A percentile compares a stretch with the other conserved stretches of the same genome.
Evolutionary conservation across 2,797 vertebrate species (phyloP).

Genomic region (Pangasius sanitwongsei): DNA sequence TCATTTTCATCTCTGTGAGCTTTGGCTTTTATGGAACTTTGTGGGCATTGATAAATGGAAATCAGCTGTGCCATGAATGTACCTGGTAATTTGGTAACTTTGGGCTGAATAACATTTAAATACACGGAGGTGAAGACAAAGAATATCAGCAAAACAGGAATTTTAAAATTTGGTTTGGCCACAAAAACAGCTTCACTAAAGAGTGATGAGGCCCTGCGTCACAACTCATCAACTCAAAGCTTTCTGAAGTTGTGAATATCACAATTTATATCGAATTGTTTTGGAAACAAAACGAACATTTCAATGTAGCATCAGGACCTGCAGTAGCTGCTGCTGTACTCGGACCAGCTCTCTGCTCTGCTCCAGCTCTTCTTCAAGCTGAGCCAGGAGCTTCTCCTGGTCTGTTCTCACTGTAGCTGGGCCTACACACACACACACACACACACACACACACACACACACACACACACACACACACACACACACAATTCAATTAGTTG

Average conservation of each 20-base stretch:
- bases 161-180: neutral
- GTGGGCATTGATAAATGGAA: neutral
- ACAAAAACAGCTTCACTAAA: neutral
- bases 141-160: neutral
- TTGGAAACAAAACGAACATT: neutral
- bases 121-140: neutral
- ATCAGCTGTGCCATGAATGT: neutral
- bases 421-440: constrained; percentile 42
- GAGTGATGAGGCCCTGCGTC: no score
- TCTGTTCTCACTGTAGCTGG: constrained; percentile 64
- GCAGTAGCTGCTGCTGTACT: constrained; percentile 76
- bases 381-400: constrained; percentile 78
- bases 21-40: neutral
- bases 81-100: neutral
- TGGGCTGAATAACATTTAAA: neutral
- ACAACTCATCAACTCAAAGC: neutral
- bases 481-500: neutral
- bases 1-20: neutral
- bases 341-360: constrained; percentile 73
- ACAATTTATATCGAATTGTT: neutral
- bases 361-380: constrained; percentile 72
- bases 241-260: neutral
- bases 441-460: constrained; percentile 11
- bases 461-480: constrained; percentile 22
- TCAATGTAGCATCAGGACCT: constrained; percentile 63